Evolutionary conservation across 2,113 vertebrate genomes (phyloP), one percentile per base, ranked within the genome.

Genomic region (Thymallus thymallus): DNA sequence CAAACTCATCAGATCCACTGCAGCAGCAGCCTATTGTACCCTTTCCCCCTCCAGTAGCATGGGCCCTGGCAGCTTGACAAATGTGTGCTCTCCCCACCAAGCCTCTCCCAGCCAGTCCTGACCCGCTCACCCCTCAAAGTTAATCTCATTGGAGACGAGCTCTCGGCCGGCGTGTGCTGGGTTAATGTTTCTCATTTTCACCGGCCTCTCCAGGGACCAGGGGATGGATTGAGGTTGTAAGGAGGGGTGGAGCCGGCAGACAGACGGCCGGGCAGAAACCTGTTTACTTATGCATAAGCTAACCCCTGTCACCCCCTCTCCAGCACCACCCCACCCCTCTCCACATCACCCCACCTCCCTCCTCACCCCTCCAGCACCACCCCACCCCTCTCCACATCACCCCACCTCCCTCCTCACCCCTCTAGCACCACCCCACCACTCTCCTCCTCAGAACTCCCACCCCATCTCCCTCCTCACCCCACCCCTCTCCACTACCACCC

Each of bases 131-230:
- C 65, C 30, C 29, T 45, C 32, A 46, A 10, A 3, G 66, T 46
- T 69, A 22, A 46, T 51, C 70, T 73, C 71, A 51, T 73, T 72
- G 3, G 22, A 71, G 68, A 72, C 0, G 18, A 73, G 67, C 58
- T 46, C 62, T 30, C 26, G 35, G 51, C 5, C 18, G 66, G 22
- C 13, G 6, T 3, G 23, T 23, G 75, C 68, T 58, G 75, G 74
- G 60, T 78, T 80, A 70, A 74, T 69, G 74, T 76, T 85, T 85
- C 84, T 77, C 76, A 82, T 90, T 88, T 87, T 74, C 73, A 68
- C 73, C 69, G n/a, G n/a, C 71, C 73, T 72, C 77, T 77, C 60
- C n/a, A 2, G 69, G 73, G 76, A 86, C 55, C 48, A 63, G 55
- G 13, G 0, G 2, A 6, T 14, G 70, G 74, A 23, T 56, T 9